phyloP scores from a whole-genome alignment of 2,113 vertebrate species.

The Neomonachus schauinslandi region DNA sequence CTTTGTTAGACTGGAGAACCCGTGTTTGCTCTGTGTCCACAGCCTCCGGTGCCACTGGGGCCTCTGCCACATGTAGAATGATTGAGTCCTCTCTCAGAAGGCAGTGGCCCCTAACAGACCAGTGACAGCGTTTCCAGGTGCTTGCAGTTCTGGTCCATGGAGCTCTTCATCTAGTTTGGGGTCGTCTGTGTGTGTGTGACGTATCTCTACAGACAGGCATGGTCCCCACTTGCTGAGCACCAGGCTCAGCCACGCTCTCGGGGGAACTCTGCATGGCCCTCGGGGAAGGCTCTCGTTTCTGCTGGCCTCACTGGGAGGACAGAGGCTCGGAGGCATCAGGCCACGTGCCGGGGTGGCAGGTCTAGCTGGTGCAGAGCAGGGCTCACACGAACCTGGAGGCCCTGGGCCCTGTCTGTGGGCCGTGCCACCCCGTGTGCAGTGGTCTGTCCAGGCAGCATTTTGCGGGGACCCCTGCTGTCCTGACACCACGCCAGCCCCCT shows the following conservation, averaged over 20 bases:
- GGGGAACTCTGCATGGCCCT: rapidly evolving
- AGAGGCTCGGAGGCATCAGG: rapidly evolving
- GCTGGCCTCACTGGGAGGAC: background rate
- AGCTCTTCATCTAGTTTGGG: background rate
- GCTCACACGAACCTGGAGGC: rapidly evolving
- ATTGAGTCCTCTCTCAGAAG: background rate
- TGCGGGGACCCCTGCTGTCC: rapidly evolving
- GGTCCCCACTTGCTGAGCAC: background rate
- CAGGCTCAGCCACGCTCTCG: background rate
- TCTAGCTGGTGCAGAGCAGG: background rate
- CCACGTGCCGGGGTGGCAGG: too few species aligned
- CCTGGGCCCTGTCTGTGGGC: background rate
- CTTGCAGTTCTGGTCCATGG: background rate
- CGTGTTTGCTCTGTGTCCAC: background rate
- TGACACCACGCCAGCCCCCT: background rate
- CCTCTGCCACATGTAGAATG: background rate
- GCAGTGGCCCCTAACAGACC: background rate
- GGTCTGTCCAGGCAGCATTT: background rate
- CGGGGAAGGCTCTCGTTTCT: rapidly evolving
- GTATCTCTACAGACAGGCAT: background rate
- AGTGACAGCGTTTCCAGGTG: background rate
- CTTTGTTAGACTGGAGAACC: background rate
- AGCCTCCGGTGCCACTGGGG: background rate
- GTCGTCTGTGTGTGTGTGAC: background rate
- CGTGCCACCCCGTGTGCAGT: too few species aligned